Evolutionary conservation across 2,797 vertebrate genomes (phyloP).

Genomic region (Fistularia commersonii): DNA sequence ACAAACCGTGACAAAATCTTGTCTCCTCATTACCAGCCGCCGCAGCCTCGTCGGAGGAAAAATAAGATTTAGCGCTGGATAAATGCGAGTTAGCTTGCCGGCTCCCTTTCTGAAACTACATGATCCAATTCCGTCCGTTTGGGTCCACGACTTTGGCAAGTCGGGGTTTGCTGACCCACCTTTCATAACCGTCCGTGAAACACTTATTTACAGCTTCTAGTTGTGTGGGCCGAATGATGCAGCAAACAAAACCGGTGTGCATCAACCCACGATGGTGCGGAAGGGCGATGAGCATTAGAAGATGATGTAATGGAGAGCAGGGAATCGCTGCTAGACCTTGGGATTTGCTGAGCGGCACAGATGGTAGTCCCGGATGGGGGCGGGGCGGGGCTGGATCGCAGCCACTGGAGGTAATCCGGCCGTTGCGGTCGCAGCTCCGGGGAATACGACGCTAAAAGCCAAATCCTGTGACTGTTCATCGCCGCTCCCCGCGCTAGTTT

Average conservation of each 20-base stretch:
- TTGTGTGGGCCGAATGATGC: too few species aligned
- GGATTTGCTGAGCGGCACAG: slow-evolving; percentile 61
- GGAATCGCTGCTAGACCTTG: slow-evolving; percentile 31
- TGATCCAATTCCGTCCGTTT: too few species aligned
- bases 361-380: slow-evolving; percentile 43
- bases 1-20: too few species aligned
- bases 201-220: too few species aligned
- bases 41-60: too few species aligned
- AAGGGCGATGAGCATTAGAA: slow-evolving; percentile 12
- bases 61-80: too few species aligned
- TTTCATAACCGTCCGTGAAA: too few species aligned
- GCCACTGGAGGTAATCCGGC: slow-evolving; percentile 52
- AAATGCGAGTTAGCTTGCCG: too few species aligned
- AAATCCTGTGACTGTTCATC: slow-evolving; percentile 3
- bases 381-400: slow-evolving; percentile 18
- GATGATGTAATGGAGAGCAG: slow-evolving; percentile 49
- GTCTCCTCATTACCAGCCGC: too few species aligned
- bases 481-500: neutral
- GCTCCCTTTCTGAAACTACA: too few species aligned
- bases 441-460: slow-evolving; percentile 16
- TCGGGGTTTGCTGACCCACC: too few species aligned
- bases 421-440: slow-evolving; percentile 35
- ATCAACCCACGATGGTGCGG: slow-evolving; percentile 26
- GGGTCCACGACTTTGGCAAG: too few species aligned
- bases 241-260: slow-evolving; percentile 4